Base-by-base conservation (phyloP, 1,140 invertebrate species). In the Bemisia tabaci region DNA sequence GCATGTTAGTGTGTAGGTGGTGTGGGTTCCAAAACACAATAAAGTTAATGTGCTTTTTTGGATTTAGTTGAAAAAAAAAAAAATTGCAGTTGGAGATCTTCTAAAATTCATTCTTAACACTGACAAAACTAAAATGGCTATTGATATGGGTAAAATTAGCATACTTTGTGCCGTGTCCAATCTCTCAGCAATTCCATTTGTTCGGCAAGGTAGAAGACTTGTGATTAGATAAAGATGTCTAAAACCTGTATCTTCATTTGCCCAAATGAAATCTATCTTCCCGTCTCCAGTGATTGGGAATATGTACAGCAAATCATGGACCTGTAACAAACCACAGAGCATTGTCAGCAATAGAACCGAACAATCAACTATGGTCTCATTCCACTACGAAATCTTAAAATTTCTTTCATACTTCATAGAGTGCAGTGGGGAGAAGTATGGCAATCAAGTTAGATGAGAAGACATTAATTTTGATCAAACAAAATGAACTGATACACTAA, bases 161-260 rank as follows among this genome's bases (percentile, higher is more conserved):
- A n/a, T n/a, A n/a, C n/a, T n/a, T n/a, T n/a, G n/a, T n/a, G n/a
- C n/a, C n/a, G n/a, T n/a, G n/a, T n/a, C n/a, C n/a, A 48, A 17
- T 17, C 33, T 5, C 17, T 48, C 26, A 1, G 62, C 63, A 63
- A 69, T 67, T 60, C 68, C 48, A 64, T 70, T 61, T 62, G 68
- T 63, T 60, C 59, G 64, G 74, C 77, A 77, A 65, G 78, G 72
- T 71, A 81, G 76, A 67, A 77, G 77, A 61, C 84, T 82, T 26
- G 83, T 85, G 23, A 94, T 80, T 22, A 91, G 79, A 78, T 96
- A 96, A 25, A 98, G 80, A 78, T 97, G 95, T 60, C 93, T 80
- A 74, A 84, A 95, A n/a, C 94, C 93, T 0, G 88, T 88, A 75
- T 94, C 90, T 78, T 97, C 94, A 61, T 89, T 94, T 0, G 90